phyloP scores from a whole-genome alignment of 2,888 invertebrate genomes.

The Harmothoe impar region DNA sequence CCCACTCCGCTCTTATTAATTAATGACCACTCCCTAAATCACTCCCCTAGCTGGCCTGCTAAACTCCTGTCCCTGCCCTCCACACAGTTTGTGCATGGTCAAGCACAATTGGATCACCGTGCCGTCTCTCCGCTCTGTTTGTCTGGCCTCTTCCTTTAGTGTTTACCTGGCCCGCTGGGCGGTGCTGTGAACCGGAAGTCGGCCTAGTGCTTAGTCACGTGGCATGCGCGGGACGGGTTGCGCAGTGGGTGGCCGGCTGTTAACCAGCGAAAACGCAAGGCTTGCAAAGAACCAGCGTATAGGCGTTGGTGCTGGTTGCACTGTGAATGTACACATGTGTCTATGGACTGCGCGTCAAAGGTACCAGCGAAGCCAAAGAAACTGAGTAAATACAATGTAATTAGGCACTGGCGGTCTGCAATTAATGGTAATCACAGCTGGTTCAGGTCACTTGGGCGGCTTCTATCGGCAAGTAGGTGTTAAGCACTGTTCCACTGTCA shows the following conservation, averaged over 20 bases:
- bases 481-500: too few species aligned
- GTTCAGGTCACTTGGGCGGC: background rate
- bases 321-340: background rate
- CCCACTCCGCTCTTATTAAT: too few species aligned
- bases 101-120: background rate
- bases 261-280: background rate
- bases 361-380: slow-evolving; percentile 6
- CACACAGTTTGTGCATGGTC: background rate
- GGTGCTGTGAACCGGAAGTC: slow-evolving; percentile 21
- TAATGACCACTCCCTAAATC: too few species aligned
- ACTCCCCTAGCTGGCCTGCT: too few species aligned
- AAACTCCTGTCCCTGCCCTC: too few species aligned
- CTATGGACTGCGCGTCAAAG: background rate
- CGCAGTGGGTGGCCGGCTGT: background rate
- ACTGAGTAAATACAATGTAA: slow-evolving; percentile 19
- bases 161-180: background rate
- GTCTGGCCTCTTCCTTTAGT: background rate
- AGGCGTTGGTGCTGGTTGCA: background rate
- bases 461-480: too few species aligned
- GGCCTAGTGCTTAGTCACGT: slow-evolving; percentile 18
- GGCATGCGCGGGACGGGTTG: slow-evolving; percentile 1
- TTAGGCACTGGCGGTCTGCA: background rate
- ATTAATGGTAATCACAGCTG: background rate
- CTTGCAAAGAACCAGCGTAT: background rate
- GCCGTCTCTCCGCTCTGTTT: background rate